A percentile compares a stretch with the other conserved stretches of the same genome.
phyloP scores from a whole-genome alignment of 1,140 invertebrate genomes.

The Drosophila nikananu region DNA sequence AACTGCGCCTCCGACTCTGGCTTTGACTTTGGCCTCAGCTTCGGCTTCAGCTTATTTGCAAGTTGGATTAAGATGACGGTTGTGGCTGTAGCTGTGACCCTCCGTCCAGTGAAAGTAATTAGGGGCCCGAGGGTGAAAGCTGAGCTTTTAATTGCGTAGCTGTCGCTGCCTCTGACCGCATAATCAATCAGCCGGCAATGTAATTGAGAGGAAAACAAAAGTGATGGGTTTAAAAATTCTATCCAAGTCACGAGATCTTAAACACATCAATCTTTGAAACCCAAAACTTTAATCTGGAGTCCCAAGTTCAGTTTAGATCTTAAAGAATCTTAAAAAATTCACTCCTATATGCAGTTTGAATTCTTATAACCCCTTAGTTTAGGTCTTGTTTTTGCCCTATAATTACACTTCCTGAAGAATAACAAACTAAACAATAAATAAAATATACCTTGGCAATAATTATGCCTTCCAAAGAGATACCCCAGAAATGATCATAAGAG shows the following conservation, averaged over 20 bases:
- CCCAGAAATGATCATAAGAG: constrained; percentile 13
- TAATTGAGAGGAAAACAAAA: constrained; percentile 51
- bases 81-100: constrained; percentile 22
- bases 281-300: neutral
- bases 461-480: constrained; percentile 9
- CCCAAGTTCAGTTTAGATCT: neutral
- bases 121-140: constrained; percentile 72
- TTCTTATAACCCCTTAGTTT: neutral
- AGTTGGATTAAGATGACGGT: constrained; percentile 64
- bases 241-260: neutral
- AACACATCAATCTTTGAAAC: neutral
- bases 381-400: neutral
- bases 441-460: constrained; percentile 19
- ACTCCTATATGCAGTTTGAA: neutral
- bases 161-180: constrained; percentile 31
- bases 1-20: constrained; percentile 36
- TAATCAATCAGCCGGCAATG: constrained; percentile 65
- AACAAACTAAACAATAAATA: constrained; percentile 6
- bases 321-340: no score
- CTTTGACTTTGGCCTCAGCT: constrained; percentile 12
- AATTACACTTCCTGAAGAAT: neutral
- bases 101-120: constrained; percentile 78
- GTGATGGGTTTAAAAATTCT: constrained; percentile 41
- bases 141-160: constrained; percentile 68
- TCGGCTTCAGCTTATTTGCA: constrained; percentile 59